Base-by-base conservation (phyloP, 2,888 invertebrate species). In the Schizotus pectinicornis region DNA sequence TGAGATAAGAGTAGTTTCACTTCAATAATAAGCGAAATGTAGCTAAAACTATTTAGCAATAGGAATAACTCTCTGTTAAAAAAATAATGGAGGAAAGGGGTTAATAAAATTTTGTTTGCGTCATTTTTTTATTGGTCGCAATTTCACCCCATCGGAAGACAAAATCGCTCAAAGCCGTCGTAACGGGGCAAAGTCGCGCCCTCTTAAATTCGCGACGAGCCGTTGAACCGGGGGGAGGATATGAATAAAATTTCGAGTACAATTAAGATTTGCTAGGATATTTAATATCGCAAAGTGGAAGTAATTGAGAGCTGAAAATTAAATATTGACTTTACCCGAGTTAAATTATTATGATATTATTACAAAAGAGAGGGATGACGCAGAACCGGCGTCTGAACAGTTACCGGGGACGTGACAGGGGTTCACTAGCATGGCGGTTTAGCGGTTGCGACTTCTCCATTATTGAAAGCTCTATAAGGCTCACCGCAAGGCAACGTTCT, bases 381-480 rank as follows among this genome's bases (percentile, higher is more conserved):
- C 47, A 53, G 53, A 53, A 33, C 53, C 53, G 56, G 41, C 35
- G 30, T 41, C 50, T 56, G 47, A 55, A 55, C 36, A 50, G 45
- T 46, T 37, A 37, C 55, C 49, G 49, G 39, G 48, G 54, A 58
- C 53, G 59, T 59, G 49, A 49, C 54, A 45, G 59, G 50, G 50
- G 54, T 54, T 57, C 46, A 38, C 35, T 56, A 57, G 51, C 52
- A 14, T 42, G 30, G 47, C 47, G 51, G 57, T 52, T 57, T 64
- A 63, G 64, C 62, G 56, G 63, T 56, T 59, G 54, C 53, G 59
- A 59, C 61, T 59, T 56, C 56, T 53, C 59, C 54, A 59, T 63
- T 63, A 63, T 63, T 61, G 55, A 57, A 53, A 59, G 56, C 56
- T 56, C 50, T 50, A 51, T 56, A 56, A 55, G 47, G 47, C 36